Conservation (phyloP, 2,113 vertebrate genomes). For the Stegostoma tigrinum region DNA sequence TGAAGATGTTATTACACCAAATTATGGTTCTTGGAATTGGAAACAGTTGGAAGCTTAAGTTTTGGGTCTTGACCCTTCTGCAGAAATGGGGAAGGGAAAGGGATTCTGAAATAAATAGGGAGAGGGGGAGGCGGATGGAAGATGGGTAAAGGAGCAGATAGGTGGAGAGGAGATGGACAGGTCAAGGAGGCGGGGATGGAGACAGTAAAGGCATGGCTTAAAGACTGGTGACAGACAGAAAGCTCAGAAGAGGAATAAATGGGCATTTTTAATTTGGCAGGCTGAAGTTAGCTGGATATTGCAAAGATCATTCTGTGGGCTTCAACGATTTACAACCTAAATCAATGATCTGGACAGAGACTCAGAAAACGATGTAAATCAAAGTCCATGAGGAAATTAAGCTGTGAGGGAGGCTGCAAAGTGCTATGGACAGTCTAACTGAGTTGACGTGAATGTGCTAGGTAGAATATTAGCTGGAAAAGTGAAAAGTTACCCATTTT, state of each 20-base stretch:
- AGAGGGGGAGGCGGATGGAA: too few relatives aligned
- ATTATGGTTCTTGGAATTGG: neutral
- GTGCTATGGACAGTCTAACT: neutral
- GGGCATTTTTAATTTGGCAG: neutral
- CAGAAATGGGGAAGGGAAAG: too few relatives aligned
- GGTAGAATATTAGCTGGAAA: neutral
- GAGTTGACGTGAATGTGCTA: neutral
- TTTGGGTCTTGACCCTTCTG: too few relatives aligned
- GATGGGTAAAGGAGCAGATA: too few relatives aligned
- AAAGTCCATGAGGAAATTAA: neutral
- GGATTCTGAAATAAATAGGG: too few relatives aligned
- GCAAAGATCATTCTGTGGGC: neutral
- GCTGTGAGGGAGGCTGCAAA: neutral
- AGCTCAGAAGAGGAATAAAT: neutral
- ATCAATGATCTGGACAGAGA: neutral
- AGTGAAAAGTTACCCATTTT: neutral
- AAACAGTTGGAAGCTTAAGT: too few relatives aligned
- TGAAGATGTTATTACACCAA: neutral
- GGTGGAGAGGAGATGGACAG: too few relatives aligned
- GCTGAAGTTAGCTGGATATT: neutral
- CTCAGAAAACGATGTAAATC: too few relatives aligned
- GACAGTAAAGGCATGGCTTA: neutral
- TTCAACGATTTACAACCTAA: neutral
- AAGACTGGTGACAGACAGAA: neutral
- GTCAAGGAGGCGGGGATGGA: too few relatives aligned